Percentiles rank a stretch among this genome's conserved stretches.
These are phyloP conservation scores for Microdon myrmicae DNA, from an alignment of 2,888 invertebrate species.

Conservation along the genomic window DNA sequence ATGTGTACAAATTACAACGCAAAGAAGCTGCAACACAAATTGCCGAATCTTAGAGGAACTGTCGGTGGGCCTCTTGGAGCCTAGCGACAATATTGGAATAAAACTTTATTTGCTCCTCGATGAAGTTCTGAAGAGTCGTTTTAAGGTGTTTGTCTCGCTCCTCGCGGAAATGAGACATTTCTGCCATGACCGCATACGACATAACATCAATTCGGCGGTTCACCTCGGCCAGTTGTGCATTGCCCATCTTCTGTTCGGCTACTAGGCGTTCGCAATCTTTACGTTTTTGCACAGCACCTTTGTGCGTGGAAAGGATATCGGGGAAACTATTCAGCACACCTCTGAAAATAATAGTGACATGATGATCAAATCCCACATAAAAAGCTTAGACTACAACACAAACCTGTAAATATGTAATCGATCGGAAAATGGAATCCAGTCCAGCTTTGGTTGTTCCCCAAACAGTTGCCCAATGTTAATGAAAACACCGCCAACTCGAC, in stretches of 20 bases:
- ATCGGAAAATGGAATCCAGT: slow-evolving; percentile 92
- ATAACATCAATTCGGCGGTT: slow-evolving; percentile 88
- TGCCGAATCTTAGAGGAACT: slow-evolving; percentile 62
- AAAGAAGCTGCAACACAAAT: slow-evolving; percentile 11
- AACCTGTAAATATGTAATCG: slow-evolving; percentile 87
- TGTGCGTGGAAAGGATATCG: slow-evolving; percentile 88
- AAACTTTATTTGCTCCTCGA: slow-evolving; percentile 90
- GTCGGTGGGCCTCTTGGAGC: slow-evolving; percentile 72
- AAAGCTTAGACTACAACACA: neutral
- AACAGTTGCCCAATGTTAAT: slow-evolving; percentile 89
- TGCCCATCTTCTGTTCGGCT: slow-evolving; percentile 84
- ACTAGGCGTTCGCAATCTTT: slow-evolving; percentile 86
- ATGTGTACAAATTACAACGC: too few relatives aligned
- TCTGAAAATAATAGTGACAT: slow-evolving; percentile 68
- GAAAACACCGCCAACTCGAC: slow-evolving; percentile 88
- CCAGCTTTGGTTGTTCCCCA: slow-evolving; percentile 89
- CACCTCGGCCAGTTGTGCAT: slow-evolving; percentile 82
- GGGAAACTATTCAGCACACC: slow-evolving; percentile 92
- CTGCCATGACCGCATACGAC: slow-evolving; percentile 92
- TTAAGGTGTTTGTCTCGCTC: slow-evolving; percentile 89
- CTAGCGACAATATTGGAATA: slow-evolving; percentile 85
- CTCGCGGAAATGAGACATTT: slow-evolving; percentile 91
- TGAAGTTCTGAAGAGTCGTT: slow-evolving; percentile 84
- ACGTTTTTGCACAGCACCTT: slow-evolving; percentile 88
- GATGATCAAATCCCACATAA: neutral